These are phyloP conservation scores for Monochamus alternatus DNA, from an alignment of 2,888 invertebrate genomes.

Conservation along the genomic window DNA sequence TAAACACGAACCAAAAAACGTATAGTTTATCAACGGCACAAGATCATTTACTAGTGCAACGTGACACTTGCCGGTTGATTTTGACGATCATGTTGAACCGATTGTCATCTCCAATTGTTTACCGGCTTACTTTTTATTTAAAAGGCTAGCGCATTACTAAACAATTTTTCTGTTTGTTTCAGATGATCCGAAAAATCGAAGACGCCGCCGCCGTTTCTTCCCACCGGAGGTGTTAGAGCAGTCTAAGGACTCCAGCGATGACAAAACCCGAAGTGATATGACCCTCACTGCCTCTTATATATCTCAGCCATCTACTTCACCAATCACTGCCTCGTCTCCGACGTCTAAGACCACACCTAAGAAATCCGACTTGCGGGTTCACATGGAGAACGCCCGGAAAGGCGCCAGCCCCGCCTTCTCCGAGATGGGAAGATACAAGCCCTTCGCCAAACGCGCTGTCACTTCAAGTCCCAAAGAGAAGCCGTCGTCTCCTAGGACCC, in stretches of 20 bases:
- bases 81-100: too few species aligned
- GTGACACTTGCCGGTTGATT: too few species aligned
- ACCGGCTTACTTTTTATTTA: too few species aligned
- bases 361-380: slow-evolving; percentile 67
- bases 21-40: too few species aligned
- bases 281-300: slow-evolving; percentile 59
- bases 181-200: slow-evolving; percentile 63
- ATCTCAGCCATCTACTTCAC: slow-evolving; percentile 40
- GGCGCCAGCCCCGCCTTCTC: slow-evolving; percentile 61
- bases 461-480: slow-evolving; percentile 57
- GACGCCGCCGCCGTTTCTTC: slow-evolving; percentile 64
- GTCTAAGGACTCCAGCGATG: slow-evolving; percentile 41
- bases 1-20: too few species aligned
- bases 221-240: slow-evolving; percentile 64
- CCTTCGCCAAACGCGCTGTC: slow-evolving; percentile 52
- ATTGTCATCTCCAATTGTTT: too few species aligned
- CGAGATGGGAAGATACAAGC: slow-evolving; percentile 62
- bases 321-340: slow-evolving; percentile 61
- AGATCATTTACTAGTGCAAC: too few species aligned
- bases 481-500: slow-evolving; percentile 43
- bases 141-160: background rate
- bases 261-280: slow-evolving; percentile 33
- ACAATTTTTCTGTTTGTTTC: slow-evolving; percentile 42
- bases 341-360: slow-evolving; percentile 48
- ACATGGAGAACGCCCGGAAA: slow-evolving; percentile 70